These are phyloP conservation scores for Holothuria glaberrima DNA, from an alignment of 35 echinoderm and acorn worm genomes.

Conservation along the genomic window DNA sequence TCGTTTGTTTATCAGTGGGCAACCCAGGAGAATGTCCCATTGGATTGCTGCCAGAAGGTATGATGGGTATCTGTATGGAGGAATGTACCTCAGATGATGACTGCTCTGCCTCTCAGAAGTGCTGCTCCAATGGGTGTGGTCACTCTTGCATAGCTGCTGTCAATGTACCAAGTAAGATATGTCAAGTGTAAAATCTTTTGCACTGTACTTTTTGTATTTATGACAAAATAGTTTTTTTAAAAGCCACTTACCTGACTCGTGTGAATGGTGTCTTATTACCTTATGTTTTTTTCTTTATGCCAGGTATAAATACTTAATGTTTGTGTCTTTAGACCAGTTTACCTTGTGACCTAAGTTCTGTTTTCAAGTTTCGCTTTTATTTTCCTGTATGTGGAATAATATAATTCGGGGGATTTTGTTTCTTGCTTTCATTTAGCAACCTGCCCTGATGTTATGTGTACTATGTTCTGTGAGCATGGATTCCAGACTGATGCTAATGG, in stretches of 20 bases:
- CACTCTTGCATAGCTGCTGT: conserved; percentile 58
- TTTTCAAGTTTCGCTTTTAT: too few species aligned
- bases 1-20: conserved; percentile 33
- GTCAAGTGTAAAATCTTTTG: too few species aligned
- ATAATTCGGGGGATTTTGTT: background rate
- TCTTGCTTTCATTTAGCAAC: background rate
- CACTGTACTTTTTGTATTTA: too few species aligned
- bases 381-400: too few species aligned
- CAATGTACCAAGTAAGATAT: conserved; percentile 8
- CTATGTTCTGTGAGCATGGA: conserved; percentile 66
- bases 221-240: too few species aligned
- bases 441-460: conserved; percentile 35
- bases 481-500: conserved; percentile 57
- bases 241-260: too few species aligned
- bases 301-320: too few species aligned
- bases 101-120: conserved; percentile 58
- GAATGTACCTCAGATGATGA: conserved; percentile 60
- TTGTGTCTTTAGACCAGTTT: too few species aligned
- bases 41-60: conserved; percentile 38
- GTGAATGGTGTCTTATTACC: too few species aligned
- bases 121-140: conserved; percentile 86
- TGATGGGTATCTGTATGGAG: conserved; percentile 66
- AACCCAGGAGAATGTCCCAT: conserved; percentile 71
- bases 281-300: too few species aligned
- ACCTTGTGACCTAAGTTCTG: too few species aligned